These are phyloP conservation scores for Piprites chloris DNA, from an alignment of 2,113 vertebrate genomes.

Conservation along the genomic window DNA sequence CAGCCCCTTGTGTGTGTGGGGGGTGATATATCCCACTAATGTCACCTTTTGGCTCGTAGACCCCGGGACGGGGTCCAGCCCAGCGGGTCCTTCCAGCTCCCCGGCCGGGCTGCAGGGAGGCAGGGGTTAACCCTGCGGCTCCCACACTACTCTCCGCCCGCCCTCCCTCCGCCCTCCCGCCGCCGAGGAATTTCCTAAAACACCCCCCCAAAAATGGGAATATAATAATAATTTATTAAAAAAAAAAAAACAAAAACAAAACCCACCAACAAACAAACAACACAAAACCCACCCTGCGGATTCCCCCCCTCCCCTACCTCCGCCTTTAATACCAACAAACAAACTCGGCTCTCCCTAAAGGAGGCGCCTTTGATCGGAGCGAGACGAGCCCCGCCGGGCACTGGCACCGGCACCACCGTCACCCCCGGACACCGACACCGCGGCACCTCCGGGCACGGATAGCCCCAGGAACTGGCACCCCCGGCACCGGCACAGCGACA, in stretches of 20 bases:
- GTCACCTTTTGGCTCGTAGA: neutral
- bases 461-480: no score
- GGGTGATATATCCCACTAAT: accelerated
- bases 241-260: no score
- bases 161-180: neutral
- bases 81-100: neutral
- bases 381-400: neutral
- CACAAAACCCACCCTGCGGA: neutral
- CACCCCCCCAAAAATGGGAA: neutral
- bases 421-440: neutral
- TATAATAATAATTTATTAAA: neutral
- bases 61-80: neutral
- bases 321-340: slow-evolving; percentile 30
- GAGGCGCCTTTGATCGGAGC: slow-evolving; percentile 40
- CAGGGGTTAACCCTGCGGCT: slow-evolving; percentile 30
- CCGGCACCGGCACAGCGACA: neutral
- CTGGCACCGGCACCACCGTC: neutral
- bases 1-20: neutral
- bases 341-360: slow-evolving; percentile 28
- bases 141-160: neutral
- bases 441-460: no score
- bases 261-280: neutral
- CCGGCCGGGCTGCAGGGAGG: neutral
- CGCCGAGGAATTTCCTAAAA: neutral
- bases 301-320: neutral